Percentiles rank a stretch among this genome's conserved stretches.
Conservation (phyloP, 2,888 invertebrate species). For the Caenorhabditis sp. region DNA sequence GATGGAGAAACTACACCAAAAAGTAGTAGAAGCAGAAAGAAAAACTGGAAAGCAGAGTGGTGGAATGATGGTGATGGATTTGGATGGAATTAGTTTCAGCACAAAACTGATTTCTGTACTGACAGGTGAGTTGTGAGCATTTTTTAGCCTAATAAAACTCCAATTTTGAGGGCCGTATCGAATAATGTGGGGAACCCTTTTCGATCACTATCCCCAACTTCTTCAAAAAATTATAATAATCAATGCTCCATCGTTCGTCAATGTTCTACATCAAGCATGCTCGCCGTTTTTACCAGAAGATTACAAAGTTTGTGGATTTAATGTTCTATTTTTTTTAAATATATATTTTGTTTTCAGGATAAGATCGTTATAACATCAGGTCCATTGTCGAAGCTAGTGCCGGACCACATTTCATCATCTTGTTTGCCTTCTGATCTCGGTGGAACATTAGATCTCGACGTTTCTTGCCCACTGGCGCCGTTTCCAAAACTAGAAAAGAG, state of each 20-base stretch:
- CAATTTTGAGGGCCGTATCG: conserved; percentile 61
- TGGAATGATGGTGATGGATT: conserved; percentile 63
- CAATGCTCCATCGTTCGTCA: conserved; percentile 67
- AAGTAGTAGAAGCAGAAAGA: conserved; percentile 51
- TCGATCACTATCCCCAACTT: conserved; percentile 68
- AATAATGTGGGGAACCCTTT: conserved; percentile 69
- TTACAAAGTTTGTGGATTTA: conserved; percentile 61
- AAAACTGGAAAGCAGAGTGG: conserved; percentile 53
- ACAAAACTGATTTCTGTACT: conserved; percentile 62
- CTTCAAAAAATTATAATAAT: conserved; percentile 63
- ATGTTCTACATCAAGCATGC: conserved; percentile 64
- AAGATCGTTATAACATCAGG: conserved; percentile 48
- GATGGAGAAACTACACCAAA: conserved; percentile 62
- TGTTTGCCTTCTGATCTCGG: conserved; percentile 31
- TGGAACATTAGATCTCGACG: conserved; percentile 15
- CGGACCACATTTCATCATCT: conserved; percentile 21
- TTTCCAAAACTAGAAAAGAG: conserved; percentile 33
- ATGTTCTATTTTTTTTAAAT: not conserved
- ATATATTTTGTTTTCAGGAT: conserved; percentile 20
- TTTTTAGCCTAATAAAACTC: no score
- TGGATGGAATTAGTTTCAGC: conserved; percentile 61
- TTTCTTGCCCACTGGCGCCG: conserved; percentile 41
- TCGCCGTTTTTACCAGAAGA: conserved; percentile 65
- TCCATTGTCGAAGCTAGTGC: conserved; percentile 13
- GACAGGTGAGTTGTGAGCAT: conserved; percentile 42